Evolutionary conservation across 1,140 invertebrate genomes (phyloP), one percentile per base, ranked within the genome.

Genomic region (Chrysomallon squamiferum): DNA sequence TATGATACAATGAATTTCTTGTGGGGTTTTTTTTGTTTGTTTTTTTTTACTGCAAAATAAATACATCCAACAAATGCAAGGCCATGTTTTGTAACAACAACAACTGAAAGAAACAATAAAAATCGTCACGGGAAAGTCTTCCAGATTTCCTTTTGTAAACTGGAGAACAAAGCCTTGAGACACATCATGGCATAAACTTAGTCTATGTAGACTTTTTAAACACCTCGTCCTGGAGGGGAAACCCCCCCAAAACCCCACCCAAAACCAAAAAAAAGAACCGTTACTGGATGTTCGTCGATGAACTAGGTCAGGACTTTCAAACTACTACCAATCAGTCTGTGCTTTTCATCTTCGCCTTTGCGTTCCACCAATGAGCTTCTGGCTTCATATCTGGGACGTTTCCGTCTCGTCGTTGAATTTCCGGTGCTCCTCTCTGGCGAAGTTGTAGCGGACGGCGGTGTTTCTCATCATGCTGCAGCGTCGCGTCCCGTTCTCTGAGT

Each of bases 381-480:
- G n/a, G n/a, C n/a, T n/a, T 47, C 35, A 60, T 18, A 45, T 60
- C n/a, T 45, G 38, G 6, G 38, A 43, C 25, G 59, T 43, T 41
- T 47, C 59, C 29, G 43, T 45, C 22, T 22, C n/a, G 20, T 45
- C 38, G n/a, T n/a, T 60, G 13, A 29, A 22, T 13, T 11, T n/a
- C 18, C 43, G 41, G 38, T 32, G n/a, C 20, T 65, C 69, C 15
- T 68, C 58, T 9, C 62, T 47, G 50, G 47, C 57, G 35, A 68
- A 68, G 62, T 68, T 71, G 65, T 71, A 68, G 20, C 69, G 62
- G 2, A 71, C 58, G 7, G 69, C 65, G 27, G 43, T 60, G 49
- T 71, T 65, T 1, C 63, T 49, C 25, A 54, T 58, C 49, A 62
- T 47, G 57, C 64, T 72, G 22, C 30, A 59, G 27, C 64, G 35